Evolutionary conservation across 2,888 invertebrate species (phyloP).

Genomic region (Cheilosia pagana): DNA sequence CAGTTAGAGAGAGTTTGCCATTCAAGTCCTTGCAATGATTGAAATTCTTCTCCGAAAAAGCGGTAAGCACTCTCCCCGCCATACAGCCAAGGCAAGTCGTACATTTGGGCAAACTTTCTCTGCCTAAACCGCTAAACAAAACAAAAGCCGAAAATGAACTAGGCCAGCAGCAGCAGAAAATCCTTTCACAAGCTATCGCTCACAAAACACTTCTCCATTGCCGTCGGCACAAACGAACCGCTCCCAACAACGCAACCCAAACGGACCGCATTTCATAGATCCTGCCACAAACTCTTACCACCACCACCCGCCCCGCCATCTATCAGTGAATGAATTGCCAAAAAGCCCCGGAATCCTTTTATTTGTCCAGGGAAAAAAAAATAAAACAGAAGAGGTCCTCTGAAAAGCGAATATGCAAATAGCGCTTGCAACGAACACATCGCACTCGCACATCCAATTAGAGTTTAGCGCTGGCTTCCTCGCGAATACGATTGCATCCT

Average conservation of each 20-base stretch:
- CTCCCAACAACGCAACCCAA: slow-evolving; percentile 27
- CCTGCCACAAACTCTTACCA: slow-evolving; percentile 12
- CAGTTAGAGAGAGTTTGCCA: slow-evolving; percentile 7
- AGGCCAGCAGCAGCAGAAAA: slow-evolving; percentile 26
- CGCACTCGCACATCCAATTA: slow-evolving; percentile 54
- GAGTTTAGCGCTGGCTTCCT: slow-evolving; percentile 13
- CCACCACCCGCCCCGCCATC: neutral
- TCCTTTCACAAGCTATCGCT: slow-evolving; percentile 56
- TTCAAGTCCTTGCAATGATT: slow-evolving; percentile 34
- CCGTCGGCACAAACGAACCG: slow-evolving; percentile 23
- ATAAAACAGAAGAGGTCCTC: neutral
- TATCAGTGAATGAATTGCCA: slow-evolving; percentile 44
- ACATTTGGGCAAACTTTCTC: slow-evolving; percentile 50
- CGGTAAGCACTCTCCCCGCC: neutral
- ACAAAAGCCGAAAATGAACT: slow-evolving; percentile 21
- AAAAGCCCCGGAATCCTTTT: slow-evolving; percentile 53
- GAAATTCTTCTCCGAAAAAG: slow-evolving; percentile 26
- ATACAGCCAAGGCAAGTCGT: slow-evolving; percentile 20
- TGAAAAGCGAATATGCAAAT: slow-evolving; percentile 46
- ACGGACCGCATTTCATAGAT: slow-evolving; percentile 42
- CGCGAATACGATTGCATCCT: slow-evolving; percentile 1
- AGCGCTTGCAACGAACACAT: slow-evolving; percentile 39
- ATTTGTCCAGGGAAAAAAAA: slow-evolving; percentile 33
- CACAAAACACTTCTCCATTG: slow-evolving; percentile 41
- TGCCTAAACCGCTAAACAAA: slow-evolving; percentile 18